Evolutionary conservation across 2,888 invertebrate genomes (phyloP), one percentile per base, ranked within the genome.

Genomic region (Neelides folsomi): DNA sequence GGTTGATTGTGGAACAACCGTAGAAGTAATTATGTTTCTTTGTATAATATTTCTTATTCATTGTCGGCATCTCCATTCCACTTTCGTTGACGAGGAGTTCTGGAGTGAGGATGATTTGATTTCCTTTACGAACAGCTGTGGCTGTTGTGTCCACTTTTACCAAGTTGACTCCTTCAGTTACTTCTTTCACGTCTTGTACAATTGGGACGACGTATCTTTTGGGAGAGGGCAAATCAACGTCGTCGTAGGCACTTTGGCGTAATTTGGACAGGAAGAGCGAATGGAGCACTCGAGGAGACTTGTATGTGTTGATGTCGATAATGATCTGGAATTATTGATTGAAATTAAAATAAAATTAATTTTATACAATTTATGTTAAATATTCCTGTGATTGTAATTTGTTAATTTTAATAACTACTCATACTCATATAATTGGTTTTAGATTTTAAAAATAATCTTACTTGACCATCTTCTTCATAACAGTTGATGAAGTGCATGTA

Each of bases 401-500:
- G n/a, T n/a, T n/a, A n/a, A n/a, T n/a, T n/a, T n/a, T n/a, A n/a
- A n/a, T n/a, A n/a, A n/a, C n/a, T n/a, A n/a, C n/a, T n/a, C n/a
- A n/a, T n/a, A n/a, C n/a, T n/a, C n/a, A n/a, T n/a, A n/a, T n/a
- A n/a, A n/a, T n/a, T n/a, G n/a, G n/a, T n/a, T n/a, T n/a, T n/a
- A n/a, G n/a, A n/a, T n/a, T n/a, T n/a, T n/a, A n/a, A n/a, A n/a
- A n/a, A n/a, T n/a, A n/a, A n/a, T n/a, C 53, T 54, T 57, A 65
- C 66, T 51, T 69, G 69, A 13, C 66, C 69, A 45, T 71, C 67
- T 38, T 70, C 69, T 65, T 76, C 75, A 62, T 70, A 76, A 10
- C 72, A 67, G 61, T 76, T 76, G 50, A 72, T 69, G 56, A 71
- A 71, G 60, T 76, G 75, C 64, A 74, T 73, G 34, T 69, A 68